Base-by-base conservation (phyloP, 2,113 vertebrate species). In the Pampusana beccarii region DNA sequence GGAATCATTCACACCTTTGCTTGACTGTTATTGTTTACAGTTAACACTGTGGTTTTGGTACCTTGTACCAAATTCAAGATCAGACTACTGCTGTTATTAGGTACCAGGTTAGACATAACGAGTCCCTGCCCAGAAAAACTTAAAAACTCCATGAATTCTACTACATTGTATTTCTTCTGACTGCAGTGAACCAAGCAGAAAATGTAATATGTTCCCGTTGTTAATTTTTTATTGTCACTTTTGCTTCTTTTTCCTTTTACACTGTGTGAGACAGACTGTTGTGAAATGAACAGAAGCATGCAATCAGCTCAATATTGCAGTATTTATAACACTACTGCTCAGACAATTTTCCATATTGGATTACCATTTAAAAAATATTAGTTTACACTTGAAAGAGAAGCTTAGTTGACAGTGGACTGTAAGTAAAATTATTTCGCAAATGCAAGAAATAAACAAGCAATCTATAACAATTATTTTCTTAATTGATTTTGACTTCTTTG, bases 271-370 rank as follows among this genome's bases (percentile, higher is more conserved):
- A 60, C 1, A 60, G n/a, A 54, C 19, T 48, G 36, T 93, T 86
- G 42, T 10, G 79, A 89, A 91, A 93, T 10, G 6, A 93, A 66
- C 4, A 82, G 57, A 88, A 82, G 28, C 21, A 80, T 36, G 38
- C 40, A 74, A 80, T 56, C 42, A 70, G 33, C 38, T 75, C 56
- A 85, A 6, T 54, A 58, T 42, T 67, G 33, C 48, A 67, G 38
- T 85, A 70, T 74, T 87, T 58, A 34, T 48, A 69, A 56, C 11
- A 40, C 54, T 91, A 82, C n/a, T 84, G 18, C 51, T 77, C 54
- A 92, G 71, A 38, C 34, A n/a, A 79, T 94, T 95, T 88, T 81
- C 42, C 61, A 72, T 65, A 92, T 64, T 90, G 69, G 58, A 90
- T 93, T 92, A 87, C 17, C 1, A 6, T 71, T 88, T 90, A 2